Evolutionary conservation across 2,888 invertebrate species (phyloP).

Genomic region (Seira ritae): DNA sequence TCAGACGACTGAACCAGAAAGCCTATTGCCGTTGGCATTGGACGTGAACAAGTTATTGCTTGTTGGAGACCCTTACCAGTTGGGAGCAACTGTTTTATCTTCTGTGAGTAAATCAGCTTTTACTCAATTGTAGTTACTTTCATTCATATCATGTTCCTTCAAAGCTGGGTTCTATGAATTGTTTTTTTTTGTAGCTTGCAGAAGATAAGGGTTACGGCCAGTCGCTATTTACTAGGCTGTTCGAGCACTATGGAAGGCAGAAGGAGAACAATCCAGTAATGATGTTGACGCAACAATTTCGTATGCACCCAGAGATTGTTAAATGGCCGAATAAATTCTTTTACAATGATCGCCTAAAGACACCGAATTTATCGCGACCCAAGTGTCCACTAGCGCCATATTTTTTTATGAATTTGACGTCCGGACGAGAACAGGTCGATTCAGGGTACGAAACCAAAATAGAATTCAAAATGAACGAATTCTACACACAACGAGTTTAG

Average conservation of each 20-base stretch:
- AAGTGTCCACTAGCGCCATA: constrained; percentile 79
- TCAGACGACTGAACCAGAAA: constrained; percentile 89
- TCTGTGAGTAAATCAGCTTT: constrained; percentile 78
- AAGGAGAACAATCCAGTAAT: constrained; percentile 77
- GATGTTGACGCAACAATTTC: constrained; percentile 84
- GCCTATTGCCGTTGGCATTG: constrained; percentile 86
- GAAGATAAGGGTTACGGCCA: constrained; percentile 83
- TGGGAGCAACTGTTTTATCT: constrained; percentile 88
- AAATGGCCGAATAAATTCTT: constrained; percentile 86
- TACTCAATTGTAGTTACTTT: too few species aligned
- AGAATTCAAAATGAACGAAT: background rate
- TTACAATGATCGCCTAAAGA: constrained; percentile 78
- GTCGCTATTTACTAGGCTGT: constrained; percentile 87
- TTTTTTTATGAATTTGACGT: constrained; percentile 79
- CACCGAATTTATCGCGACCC: constrained; percentile 6
- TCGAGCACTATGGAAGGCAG: constrained; percentile 77
- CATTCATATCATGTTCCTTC: background rate
- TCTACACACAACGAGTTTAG: too few species aligned
- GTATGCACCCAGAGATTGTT: constrained; percentile 90
- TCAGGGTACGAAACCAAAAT: too few species aligned
- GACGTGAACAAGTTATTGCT: constrained; percentile 86
- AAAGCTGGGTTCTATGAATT: background rate
- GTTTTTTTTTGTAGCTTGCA: constrained; percentile 81
- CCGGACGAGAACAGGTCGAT: constrained; percentile 41
- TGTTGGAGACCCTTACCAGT: constrained; percentile 91